Evolutionary conservation across 2,113 vertebrate species (phyloP).

Genomic region (Hemichromis elongatus): DNA sequence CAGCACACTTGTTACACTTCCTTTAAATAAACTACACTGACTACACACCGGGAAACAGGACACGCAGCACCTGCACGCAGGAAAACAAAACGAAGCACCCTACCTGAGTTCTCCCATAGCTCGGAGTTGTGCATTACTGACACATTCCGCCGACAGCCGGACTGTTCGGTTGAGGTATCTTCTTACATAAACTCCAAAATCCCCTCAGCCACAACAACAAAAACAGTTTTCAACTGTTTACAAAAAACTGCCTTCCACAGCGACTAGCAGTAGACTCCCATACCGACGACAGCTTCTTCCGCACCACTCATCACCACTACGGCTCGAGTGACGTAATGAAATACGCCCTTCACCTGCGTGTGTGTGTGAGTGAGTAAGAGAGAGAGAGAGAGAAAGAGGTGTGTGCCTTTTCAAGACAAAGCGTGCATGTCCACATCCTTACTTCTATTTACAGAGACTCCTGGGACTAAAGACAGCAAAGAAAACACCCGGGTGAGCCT

Average conservation of each 20-base stretch:
- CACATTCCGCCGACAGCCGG: slow-evolving; percentile 18
- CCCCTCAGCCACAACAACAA: background rate
- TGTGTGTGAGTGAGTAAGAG: background rate
- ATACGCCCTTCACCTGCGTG: slow-evolving; percentile 53
- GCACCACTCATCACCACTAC: slow-evolving; percentile 34
- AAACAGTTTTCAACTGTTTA: background rate
- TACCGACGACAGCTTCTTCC: slow-evolving; percentile 40
- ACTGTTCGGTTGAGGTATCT: background rate
- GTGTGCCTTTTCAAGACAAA: slow-evolving; percentile 21
- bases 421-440: slow-evolving; percentile 25
- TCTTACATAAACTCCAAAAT: slow-evolving; percentile 5
- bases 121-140: slow-evolving; percentile 15
- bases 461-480: slow-evolving; percentile 1
- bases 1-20: background rate
- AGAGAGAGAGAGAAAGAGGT: background rate
- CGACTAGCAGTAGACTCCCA: background rate
- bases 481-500: slow-evolving; percentile 20
- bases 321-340: slow-evolving; percentile 41
- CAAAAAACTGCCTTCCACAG: background rate
- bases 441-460: slow-evolving; percentile 43
- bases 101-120: slow-evolving; percentile 27
- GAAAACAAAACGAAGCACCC: background rate
- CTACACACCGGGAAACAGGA: background rate
- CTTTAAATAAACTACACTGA: background rate
- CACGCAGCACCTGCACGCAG: background rate